Evolutionary conservation across 2,113 vertebrate genomes (phyloP), one percentile per base, ranked within the genome.

Genomic region (Passer domesticus): DNA sequence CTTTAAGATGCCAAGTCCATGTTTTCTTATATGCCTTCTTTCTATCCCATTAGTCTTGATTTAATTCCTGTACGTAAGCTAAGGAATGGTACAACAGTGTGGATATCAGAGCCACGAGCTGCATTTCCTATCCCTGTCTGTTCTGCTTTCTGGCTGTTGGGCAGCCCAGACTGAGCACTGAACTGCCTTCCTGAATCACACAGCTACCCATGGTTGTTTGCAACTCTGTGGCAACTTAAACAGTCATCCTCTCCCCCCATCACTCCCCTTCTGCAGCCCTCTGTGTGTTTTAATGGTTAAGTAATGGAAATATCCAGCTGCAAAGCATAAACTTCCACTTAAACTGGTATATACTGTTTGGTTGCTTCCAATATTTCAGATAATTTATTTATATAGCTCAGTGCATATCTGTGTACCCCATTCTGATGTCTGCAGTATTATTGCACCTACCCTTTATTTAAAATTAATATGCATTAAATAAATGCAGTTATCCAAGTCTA

Each of bases 391-490:
- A 62, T 91, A 53, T 58, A 83, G 20, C 24, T 89, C 49, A 47
- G 12, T 77, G 15, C 15, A 7, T 86, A 60, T 50, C 18, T 83
- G 4, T 58, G 27, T 47, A 63, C 59, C 33, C 35, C 87, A 10
- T 78, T 92, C n/a, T 79, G 52, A 75, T 35, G 6, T 67, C 69
- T 84, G 33, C 39, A 47, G 64, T 67, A 43, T 86, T 89, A 80
- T 68, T 55, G 35, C 47, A 74, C 23, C 30, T 89, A 75, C 11
- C 15, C 44, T 72, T 87, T 82, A 85, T 89, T 93, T 93, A 68
- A 94, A 95, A 90, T 82, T 64, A 91, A 58, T 69, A 70, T 62
- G 7, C 16, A 76, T 83, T 85, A 85, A 90, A 76, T 91, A 83
- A 85, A 59, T 68, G 80, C 17, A 55, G 30, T 88, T 92, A 86